These are phyloP conservation scores for Sarcophaga bullata DNA, from an alignment of 1,140 invertebrate genomes.

Conservation along the genomic window DNA sequence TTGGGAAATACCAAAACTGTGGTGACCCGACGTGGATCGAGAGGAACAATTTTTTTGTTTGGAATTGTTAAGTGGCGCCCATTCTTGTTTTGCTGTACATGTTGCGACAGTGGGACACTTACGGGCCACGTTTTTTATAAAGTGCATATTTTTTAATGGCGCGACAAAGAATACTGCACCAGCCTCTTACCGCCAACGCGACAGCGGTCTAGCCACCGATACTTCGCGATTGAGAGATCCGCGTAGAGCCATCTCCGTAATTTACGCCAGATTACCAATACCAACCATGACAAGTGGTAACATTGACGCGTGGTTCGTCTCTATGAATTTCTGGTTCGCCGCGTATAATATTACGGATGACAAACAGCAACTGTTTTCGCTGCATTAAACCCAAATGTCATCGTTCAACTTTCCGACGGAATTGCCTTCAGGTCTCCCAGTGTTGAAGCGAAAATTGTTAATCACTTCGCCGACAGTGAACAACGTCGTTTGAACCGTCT, in stretches of 20 bases:
- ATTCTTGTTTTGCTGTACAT: too few relatives aligned
- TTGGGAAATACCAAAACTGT: too few relatives aligned
- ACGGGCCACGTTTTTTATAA: too few relatives aligned
- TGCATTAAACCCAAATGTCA: not conserved
- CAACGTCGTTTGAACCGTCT: conserved; percentile 25
- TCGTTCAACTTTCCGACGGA: not conserved
- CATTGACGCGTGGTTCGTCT: conserved; percentile 1
- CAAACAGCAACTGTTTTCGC: not conserved
- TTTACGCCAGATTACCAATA: not conserved
- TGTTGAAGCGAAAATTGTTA: conserved; percentile 2
- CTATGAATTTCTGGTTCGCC: conserved; percentile 30
- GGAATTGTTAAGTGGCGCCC: too few relatives aligned
- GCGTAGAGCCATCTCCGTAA: not conserved
- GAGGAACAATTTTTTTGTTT: too few relatives aligned
- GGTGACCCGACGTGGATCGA: too few relatives aligned
- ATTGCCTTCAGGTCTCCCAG: not conserved
- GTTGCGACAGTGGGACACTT: too few relatives aligned
- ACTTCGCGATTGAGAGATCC: too few relatives aligned
- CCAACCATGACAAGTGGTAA: not conserved
- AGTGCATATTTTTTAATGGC: too few relatives aligned
- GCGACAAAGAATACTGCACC: too few relatives aligned
- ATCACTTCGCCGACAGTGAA: conserved; percentile 35
- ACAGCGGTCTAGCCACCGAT: too few relatives aligned
- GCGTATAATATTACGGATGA: not conserved
- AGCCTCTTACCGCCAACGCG: too few relatives aligned